These are phyloP conservation scores for Sebastolobus alascanus DNA, from an alignment of 2,797 vertebrate genomes.

Conservation along the genomic window DNA sequence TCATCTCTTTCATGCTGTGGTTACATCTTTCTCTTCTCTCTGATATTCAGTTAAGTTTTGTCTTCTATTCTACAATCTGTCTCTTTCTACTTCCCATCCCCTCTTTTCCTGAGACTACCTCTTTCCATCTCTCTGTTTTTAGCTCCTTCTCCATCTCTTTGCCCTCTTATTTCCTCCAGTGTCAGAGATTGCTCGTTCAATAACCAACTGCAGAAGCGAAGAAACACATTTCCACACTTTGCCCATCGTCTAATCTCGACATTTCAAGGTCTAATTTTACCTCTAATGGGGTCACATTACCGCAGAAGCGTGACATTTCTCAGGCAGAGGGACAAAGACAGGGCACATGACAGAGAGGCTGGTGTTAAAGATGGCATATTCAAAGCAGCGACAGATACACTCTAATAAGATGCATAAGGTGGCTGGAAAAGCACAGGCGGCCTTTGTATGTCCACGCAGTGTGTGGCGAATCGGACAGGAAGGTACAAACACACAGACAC, in stretches of 20 bases:
- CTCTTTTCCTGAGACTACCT: background rate
- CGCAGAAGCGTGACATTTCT: background rate
- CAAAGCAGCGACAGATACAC: conserved; percentile 25
- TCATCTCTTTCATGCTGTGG: background rate
- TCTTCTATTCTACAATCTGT: background rate
- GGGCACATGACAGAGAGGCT: conserved; percentile 1
- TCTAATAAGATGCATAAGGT: conserved; percentile 22
- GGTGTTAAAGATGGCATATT: conserved; percentile 15
- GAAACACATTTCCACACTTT: conserved; percentile 4
- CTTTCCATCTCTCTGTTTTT: conserved; percentile 16
- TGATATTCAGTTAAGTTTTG: background rate
- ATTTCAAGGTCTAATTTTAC: conserved; percentile 21
- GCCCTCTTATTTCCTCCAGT: background rate
- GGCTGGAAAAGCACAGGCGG: conserved; percentile 8
- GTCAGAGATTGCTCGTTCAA: background rate
- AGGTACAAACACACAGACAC: conserved; percentile 30
- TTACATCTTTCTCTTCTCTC: conserved; percentile 3
- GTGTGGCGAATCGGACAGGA: conserved; percentile 7
- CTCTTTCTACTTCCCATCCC: background rate
- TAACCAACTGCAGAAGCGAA: background rate
- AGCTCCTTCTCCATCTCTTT: background rate
- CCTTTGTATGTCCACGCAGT: background rate
- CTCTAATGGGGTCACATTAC: conserved; percentile 32
- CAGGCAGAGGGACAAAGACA: background rate
- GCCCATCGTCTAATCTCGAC: background rate